These are phyloP conservation scores for Salarias fasciatus DNA, from an alignment of 2,797 vertebrate species.

Conservation along the genomic window DNA sequence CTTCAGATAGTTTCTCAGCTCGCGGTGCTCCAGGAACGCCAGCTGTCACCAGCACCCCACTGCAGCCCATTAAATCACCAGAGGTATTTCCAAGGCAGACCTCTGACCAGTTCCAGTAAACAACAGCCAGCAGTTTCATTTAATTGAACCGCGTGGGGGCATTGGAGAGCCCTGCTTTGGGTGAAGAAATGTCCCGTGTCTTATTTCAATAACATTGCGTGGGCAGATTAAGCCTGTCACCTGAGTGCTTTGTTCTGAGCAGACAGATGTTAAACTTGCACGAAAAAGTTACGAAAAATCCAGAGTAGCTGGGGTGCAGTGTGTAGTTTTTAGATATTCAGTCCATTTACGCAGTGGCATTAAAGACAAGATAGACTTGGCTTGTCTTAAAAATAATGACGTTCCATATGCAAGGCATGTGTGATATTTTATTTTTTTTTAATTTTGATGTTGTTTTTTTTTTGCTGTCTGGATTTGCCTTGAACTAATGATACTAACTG, in stretches of 20 bases:
- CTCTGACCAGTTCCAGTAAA: constrained; percentile 37
- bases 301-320: too few species aligned
- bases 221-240: constrained; percentile 7
- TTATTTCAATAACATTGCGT: constrained; percentile 27
- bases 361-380: too few species aligned
- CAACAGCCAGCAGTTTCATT: constrained; percentile 28
- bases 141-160: constrained; percentile 30
- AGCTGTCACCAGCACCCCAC: constrained; percentile 15
- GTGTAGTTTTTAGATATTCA: background rate
- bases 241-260: constrained; percentile 2
- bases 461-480: background rate
- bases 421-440: too few species aligned
- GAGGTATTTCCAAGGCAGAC: constrained; percentile 15
- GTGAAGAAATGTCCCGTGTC: background rate
- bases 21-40: background rate
- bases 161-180: constrained; percentile 22
- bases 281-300: background rate
- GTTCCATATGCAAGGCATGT: background rate
- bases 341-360: too few species aligned
- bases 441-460: background rate
- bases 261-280: background rate
- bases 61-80: background rate
- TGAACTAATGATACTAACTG: constrained; percentile 17
- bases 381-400: background rate
- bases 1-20: background rate